Evolutionary conservation across 2,113 vertebrate genomes (phyloP), one percentile per base, ranked within the genome.

Genomic region (Collichthys lucidus): DNA sequence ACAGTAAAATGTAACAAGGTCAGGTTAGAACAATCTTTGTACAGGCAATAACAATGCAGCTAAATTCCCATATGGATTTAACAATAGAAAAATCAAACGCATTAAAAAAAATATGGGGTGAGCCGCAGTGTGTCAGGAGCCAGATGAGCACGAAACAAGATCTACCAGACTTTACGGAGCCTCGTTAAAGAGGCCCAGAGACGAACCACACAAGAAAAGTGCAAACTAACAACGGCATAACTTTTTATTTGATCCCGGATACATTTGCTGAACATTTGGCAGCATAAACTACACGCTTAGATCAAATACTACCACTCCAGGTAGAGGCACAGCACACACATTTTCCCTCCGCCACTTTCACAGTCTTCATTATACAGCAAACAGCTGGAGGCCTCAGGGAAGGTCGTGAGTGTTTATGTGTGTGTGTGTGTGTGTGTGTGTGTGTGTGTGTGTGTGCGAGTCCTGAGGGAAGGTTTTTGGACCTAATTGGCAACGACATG

Each of bases 401-500:
- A 80, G 87, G 88, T 89, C 59, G 69, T 0, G 29, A 31, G 52
- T 60, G 69, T 80, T 59, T 77, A 29, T 75, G 73, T 62, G 79
- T 22, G 61, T 4, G 71, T 14, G 65, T n/a, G 31, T 35, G 69
- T 46, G 46, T 53, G 61, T 52, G 61, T 31, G 44, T 16, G 69
- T 16, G 44, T 24, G 17, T 6, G 31, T 7, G 17, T 24, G 17
- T 4, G 31, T 10, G 17, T 3, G 31, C 4, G 52, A 47, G 46
- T 86, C 89, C 79, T 69, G 63, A 65, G 88, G 84, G 85, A 81
- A 80, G 77, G 52, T 85, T 90, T 90, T 82, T 60, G 61, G 79
- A 84, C 84, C 84, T 93, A 93, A 95, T 92, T 94, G 93, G 89
- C 87, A 85, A 40, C 53, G 74, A 91, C 86, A 81, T 91, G 92